A percentile compares a stretch with the other conserved stretches of the same genome.
phyloP scores from a whole-genome alignment of 2,888 invertebrate genomes.

The Polyommatus icarus region DNA sequence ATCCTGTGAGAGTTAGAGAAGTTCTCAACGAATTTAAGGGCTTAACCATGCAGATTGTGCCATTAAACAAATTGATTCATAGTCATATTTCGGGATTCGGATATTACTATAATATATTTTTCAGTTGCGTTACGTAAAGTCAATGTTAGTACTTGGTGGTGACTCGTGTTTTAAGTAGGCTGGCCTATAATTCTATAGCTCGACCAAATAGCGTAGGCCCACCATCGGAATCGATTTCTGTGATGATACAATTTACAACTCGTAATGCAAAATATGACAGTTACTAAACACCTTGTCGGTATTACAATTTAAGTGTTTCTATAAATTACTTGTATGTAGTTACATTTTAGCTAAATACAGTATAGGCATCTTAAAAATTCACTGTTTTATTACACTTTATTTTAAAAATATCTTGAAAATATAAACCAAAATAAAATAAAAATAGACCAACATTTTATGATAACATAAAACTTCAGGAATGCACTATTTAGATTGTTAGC shows the following conservation, averaged over 20 bases:
- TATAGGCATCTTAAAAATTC: neutral
- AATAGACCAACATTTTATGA: constrained; percentile 9
- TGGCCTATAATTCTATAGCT: too few species aligned
- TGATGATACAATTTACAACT: neutral
- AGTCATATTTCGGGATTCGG: neutral
- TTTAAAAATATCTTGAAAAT: constrained; percentile 11
- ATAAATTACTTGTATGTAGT: neutral
- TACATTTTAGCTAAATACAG: neutral
- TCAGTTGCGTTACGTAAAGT: too few species aligned
- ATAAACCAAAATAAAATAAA: constrained; percentile 17
- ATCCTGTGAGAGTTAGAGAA: neutral
- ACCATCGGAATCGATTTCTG: neutral
- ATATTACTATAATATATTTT: too few species aligned
- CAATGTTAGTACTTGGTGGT: too few species aligned
- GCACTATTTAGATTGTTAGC: constrained; percentile 22
- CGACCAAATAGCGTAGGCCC: neutral
- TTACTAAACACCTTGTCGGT: too few species aligned
- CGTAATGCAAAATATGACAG: too few species aligned
- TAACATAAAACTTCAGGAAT: constrained; percentile 20
- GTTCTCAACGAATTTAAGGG: neutral
- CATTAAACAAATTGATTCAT: neutral
- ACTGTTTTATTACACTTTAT: neutral
- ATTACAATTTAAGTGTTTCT: too few species aligned
- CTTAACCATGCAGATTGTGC: neutral
- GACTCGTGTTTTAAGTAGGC: too few species aligned